Evolutionary conservation across 1,140 invertebrate species (phyloP).

Genomic region (Neoseiulus cucumeris): DNA sequence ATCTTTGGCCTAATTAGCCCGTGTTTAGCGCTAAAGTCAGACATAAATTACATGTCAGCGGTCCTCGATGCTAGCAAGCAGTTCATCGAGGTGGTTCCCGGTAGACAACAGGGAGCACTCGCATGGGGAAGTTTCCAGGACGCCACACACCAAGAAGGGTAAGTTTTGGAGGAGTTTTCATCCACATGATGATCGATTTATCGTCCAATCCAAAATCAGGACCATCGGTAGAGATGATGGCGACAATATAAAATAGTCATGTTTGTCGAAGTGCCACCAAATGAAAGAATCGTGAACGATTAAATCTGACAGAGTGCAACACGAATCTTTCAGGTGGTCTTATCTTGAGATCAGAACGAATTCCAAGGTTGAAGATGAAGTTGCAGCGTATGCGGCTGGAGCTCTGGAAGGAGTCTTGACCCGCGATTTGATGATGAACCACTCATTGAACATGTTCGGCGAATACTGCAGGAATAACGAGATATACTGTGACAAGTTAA

Average conservation of each 20-base stretch:
- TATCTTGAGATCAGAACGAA: background rate
- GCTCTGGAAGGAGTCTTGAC: background rate
- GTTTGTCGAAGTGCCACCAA: too few relatives aligned
- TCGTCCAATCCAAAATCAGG: too few relatives aligned
- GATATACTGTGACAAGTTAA: background rate
- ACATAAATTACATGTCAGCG: background rate
- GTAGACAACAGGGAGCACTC: background rate
- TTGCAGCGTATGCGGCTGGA: background rate
- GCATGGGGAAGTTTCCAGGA: background rate
- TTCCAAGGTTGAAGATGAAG: background rate
- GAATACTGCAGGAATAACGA: background rate
- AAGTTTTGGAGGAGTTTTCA: too few relatives aligned
- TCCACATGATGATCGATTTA: too few relatives aligned
- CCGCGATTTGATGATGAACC: background rate
- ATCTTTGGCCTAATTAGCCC: too few relatives aligned
- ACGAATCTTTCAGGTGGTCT: background rate
- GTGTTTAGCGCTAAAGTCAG: background rate
- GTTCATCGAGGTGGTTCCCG: background rate
- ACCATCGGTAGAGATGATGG: too few relatives aligned
- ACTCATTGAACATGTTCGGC: background rate
- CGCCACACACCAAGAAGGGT: background rate
- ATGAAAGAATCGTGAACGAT: too few relatives aligned
- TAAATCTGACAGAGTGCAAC: too few relatives aligned
- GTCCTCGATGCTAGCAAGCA: background rate
- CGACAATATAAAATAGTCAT: too few relatives aligned